Percentiles rank a stretch among this genome's conserved stretches.
phyloP scores from a whole-genome alignment of 2,797 vertebrate species.

The Tenualosa ilisha region DNA sequence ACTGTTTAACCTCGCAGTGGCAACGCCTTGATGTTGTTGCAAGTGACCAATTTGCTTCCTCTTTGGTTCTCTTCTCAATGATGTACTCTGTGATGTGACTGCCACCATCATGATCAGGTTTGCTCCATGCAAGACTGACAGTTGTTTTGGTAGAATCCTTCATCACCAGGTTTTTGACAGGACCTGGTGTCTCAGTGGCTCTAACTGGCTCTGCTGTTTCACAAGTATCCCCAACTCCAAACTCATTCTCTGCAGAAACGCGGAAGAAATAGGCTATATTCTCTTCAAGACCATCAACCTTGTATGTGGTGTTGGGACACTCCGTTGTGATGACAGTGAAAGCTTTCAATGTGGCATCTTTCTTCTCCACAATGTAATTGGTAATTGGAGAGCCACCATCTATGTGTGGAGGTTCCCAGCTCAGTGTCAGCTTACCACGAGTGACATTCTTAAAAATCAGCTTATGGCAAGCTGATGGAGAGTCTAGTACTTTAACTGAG shows the following conservation, averaged over 20 bases:
- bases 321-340: constrained; percentile 86
- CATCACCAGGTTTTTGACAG: constrained; percentile 86
- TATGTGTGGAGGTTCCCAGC: constrained; percentile 93
- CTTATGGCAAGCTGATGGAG: constrained; percentile 91
- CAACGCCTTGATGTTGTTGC: constrained; percentile 86
- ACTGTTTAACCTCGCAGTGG: constrained; percentile 83
- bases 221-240: constrained; percentile 89
- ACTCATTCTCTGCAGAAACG: constrained; percentile 95
- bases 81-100: constrained; percentile 92
- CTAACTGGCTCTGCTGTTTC: constrained; percentile 88
- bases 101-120: constrained; percentile 94
- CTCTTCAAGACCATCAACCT: constrained; percentile 86
- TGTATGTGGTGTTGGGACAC: constrained; percentile 86
- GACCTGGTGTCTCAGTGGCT: constrained; percentile 89
- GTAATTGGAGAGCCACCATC: constrained; percentile 92
- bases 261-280: constrained; percentile 92
- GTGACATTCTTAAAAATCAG: constrained; percentile 91
- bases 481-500: constrained; percentile 91
- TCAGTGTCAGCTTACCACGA: constrained; percentile 86
- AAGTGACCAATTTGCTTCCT: constrained; percentile 81
- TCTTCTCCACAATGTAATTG: constrained; percentile 94
- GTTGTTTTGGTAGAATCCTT: constrained; percentile 92
- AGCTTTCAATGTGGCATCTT: constrained; percentile 92
- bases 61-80: constrained; percentile 85
- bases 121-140: constrained; percentile 87